These are phyloP conservation scores for Ceyx cyanopectus DNA, from an alignment of 2,113 vertebrate genomes.

Conservation along the genomic window DNA sequence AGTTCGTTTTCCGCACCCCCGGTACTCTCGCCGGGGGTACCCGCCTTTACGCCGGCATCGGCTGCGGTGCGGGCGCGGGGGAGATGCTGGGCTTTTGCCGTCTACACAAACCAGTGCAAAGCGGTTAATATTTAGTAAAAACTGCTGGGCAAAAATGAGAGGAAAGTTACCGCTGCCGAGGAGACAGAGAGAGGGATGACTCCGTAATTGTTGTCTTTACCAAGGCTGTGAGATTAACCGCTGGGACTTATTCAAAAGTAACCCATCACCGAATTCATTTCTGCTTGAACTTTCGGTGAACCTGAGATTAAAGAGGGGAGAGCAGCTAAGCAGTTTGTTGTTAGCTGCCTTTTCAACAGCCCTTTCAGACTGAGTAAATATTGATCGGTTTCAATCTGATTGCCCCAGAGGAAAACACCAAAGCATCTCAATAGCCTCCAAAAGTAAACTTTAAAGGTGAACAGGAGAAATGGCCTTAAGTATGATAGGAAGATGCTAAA, in stretches of 20 bases:
- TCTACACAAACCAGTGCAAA: neutral
- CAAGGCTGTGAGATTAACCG: constrained; percentile 80
- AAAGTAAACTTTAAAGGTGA: constrained; percentile 85
- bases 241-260: constrained; percentile 84
- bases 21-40: neutral
- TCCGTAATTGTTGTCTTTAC: constrained; percentile 82
- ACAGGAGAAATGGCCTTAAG: constrained; percentile 61
- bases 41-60: neutral
- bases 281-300: constrained; percentile 89
- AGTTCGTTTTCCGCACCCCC: neutral
- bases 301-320: constrained; percentile 87
- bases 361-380: constrained; percentile 91
- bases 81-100: neutral
- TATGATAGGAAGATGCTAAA: constrained; percentile 51
- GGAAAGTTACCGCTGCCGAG: constrained; percentile 47
- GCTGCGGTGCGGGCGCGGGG: neutral
- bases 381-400: constrained; percentile 88
- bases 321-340: constrained; percentile 87
- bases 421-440: constrained; percentile 79
- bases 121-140: constrained; percentile 57
- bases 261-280: constrained; percentile 86
- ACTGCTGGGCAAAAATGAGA: constrained; percentile 64
- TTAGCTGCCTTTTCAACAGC: constrained; percentile 88
- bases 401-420: constrained; percentile 85
- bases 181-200: constrained; percentile 46